These are phyloP conservation scores for Lophochroa leadbeateri DNA, from an alignment of 2,113 vertebrate species.

Conservation along the genomic window DNA sequence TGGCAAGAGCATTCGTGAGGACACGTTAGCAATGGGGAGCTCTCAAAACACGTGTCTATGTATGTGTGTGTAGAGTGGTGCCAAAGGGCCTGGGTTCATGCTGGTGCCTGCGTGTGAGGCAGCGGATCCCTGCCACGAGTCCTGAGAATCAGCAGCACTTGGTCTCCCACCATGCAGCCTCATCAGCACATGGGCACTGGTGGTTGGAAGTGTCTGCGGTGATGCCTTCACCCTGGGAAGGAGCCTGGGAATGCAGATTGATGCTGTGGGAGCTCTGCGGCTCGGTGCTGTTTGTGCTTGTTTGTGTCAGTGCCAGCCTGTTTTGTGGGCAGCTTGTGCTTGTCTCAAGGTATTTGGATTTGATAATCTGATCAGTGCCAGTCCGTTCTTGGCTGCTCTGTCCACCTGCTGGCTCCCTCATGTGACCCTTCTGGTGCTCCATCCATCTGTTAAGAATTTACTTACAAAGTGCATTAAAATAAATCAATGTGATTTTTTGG, in stretches of 20 bases:
- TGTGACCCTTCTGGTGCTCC: conserved; percentile 71
- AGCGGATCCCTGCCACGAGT: accelerated
- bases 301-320: conserved; percentile 50
- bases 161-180: accelerated
- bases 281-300: neutral
- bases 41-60: accelerated
- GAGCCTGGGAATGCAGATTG: neutral
- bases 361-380: conserved; percentile 78
- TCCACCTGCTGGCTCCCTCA: conserved; percentile 78
- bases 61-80: neutral
- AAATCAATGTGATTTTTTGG: conserved; percentile 26
- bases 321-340: conserved; percentile 72
- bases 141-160: neutral
- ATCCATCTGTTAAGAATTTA: conserved; percentile 79
- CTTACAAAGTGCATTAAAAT: conserved; percentile 71
- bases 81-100: neutral
- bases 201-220: neutral
- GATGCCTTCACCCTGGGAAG: neutral
- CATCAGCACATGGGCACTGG: neutral
- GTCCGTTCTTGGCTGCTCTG: conserved; percentile 69
- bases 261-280: conserved; percentile 6
- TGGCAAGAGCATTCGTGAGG: neutral
- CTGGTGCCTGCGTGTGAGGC: accelerated
- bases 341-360: conserved; percentile 72
- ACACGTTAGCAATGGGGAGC: accelerated